Evolutionary conservation across 1,140 invertebrate species (phyloP).

Genomic region (Drosophila pseudoobscura): DNA sequence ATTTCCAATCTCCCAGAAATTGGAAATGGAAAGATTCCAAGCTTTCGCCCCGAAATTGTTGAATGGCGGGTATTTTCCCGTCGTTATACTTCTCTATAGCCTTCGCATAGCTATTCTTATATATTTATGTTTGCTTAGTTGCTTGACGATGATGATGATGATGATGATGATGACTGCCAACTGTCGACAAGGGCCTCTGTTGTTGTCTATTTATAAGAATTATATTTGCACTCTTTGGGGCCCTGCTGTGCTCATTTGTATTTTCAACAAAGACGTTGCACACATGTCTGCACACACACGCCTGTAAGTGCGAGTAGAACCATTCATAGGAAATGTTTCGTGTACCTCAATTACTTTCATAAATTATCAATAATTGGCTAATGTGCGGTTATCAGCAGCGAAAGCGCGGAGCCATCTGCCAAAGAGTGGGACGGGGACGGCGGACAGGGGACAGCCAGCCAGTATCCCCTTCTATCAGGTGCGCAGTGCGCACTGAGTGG

Average conservation of each 20-base stretch:
- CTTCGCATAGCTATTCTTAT: slow-evolving; percentile 21
- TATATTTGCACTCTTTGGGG: slow-evolving; percentile 72
- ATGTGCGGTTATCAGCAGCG: slow-evolving; percentile 51
- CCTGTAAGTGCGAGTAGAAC: neutral
- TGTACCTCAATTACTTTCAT: slow-evolving; percentile 70
- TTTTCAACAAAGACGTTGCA: slow-evolving; percentile 29
- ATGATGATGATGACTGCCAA: slow-evolving; percentile 63
- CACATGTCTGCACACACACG: slow-evolving; percentile 1
- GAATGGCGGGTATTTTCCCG: no score
- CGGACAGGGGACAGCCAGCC: no score
- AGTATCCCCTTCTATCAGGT: slow-evolving; percentile 35
- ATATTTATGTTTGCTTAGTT: slow-evolving; percentile 64
- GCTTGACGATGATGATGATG: slow-evolving; percentile 43
- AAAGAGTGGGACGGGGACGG: neutral
- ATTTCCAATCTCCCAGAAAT: no score
- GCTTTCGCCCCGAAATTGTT: no score
- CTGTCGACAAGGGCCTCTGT: slow-evolving; percentile 75
- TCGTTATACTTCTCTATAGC: neutral
- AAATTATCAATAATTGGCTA: slow-evolving; percentile 76
- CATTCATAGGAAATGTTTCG: slow-evolving; percentile 41
- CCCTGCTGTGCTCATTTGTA: slow-evolving; percentile 59
- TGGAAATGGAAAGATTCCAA: no score
- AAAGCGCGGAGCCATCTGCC: slow-evolving; percentile 32
- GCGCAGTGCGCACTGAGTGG: slow-evolving; percentile 28
- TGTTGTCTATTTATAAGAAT: slow-evolving; percentile 81